phyloP scores from a whole-genome alignment of 1,140 invertebrate species.

The Lasioglossum baleicum region DNA sequence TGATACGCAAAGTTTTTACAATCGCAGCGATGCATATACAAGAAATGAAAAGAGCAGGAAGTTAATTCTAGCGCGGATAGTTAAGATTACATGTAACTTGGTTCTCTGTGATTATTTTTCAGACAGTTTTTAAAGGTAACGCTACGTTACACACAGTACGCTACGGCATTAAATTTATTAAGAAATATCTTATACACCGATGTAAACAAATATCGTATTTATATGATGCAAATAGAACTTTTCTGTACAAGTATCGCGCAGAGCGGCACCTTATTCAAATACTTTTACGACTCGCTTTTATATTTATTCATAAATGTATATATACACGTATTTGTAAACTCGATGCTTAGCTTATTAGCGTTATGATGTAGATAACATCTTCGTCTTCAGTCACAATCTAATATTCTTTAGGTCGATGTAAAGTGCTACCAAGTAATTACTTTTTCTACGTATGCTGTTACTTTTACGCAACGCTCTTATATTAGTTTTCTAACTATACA shows the following conservation, averaged over 20 bases:
- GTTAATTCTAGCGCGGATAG: not conserved
- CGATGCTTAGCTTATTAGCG: constrained; percentile 38
- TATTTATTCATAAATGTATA: constrained; percentile 46
- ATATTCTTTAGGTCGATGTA: not conserved
- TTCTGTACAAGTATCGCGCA: not conserved
- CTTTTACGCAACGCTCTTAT: not conserved
- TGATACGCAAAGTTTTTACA: constrained; percentile 5
- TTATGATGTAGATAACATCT: constrained; percentile 35
- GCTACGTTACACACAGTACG: not conserved
- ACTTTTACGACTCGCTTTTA: constrained; percentile 28
- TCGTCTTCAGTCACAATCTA: not conserved
- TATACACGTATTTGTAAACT: constrained; percentile 46
- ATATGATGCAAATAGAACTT: not conserved
- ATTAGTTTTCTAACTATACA: not conserved
- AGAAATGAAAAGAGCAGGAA: not conserved
- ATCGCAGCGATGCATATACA: not conserved
- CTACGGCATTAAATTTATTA: not conserved
- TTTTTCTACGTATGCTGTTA: too few species aligned
- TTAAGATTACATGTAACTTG: not conserved
- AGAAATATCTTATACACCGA: not conserved
- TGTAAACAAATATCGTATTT: constrained; percentile 19
- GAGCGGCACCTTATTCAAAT: constrained; percentile 21
- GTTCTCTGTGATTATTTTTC: not conserved
- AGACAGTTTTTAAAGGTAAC: not conserved
- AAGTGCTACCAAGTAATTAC: not conserved